phyloP scores from a whole-genome alignment of 2,797 vertebrate genomes.

The Peromyscus eremicus region DNA sequence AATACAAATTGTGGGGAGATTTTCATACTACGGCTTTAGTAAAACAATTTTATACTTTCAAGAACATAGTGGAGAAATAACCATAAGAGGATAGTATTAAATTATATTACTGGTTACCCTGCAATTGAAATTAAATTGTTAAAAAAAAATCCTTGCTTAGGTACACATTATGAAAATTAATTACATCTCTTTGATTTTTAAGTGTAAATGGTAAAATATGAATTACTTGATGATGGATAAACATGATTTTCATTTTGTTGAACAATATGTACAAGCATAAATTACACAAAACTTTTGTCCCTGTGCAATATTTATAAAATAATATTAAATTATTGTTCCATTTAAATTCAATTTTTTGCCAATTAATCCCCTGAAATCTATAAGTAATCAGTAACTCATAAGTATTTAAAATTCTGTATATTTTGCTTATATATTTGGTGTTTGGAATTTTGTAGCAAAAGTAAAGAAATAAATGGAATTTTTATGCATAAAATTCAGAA shows the following conservation, averaged over 20 bases:
- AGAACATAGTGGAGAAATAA: background rate
- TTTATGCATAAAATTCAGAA: background rate
- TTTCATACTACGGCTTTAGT: background rate
- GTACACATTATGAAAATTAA: constrained; percentile 41
- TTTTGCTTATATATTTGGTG: background rate
- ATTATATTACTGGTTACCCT: constrained; percentile 65
- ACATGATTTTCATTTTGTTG: constrained; percentile 39
- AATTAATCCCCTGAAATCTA: background rate
- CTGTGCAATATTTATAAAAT: constrained; percentile 26
- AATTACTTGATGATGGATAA: background rate
- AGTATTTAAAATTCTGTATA: constrained; percentile 43
- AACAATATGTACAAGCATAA: constrained; percentile 54
- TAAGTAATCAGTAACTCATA: background rate
- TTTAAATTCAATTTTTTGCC: constrained; percentile 15
- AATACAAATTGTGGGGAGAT: constrained; percentile 23
- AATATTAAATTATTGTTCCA: background rate
- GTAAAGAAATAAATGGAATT: background rate
- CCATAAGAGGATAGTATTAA: constrained; percentile 22
- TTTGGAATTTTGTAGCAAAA: constrained; percentile 4
- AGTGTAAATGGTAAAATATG: constrained; percentile 16
- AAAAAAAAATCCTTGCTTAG: constrained; percentile 47
- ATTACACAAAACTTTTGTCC: constrained; percentile 2
- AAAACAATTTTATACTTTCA: background rate
- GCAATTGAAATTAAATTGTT: constrained; percentile 64
- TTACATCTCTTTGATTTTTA: constrained; percentile 35